Conservation (phyloP, 2,113 vertebrate species). For the Pelobates fuscus region DNA sequence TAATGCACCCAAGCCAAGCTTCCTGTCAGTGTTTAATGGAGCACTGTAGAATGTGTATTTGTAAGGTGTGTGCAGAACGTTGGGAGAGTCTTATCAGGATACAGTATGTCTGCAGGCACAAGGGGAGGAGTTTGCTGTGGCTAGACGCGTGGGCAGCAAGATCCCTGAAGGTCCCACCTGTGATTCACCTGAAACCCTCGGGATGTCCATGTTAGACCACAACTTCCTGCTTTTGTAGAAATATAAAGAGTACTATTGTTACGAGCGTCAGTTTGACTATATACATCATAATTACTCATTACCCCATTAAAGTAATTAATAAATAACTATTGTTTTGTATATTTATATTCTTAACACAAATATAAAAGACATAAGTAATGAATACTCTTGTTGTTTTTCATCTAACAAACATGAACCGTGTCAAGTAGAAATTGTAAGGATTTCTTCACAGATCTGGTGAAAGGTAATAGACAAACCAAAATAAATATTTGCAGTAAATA, state of each 20-base stretch:
- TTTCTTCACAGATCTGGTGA: too few species aligned
- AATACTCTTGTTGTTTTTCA: too few species aligned
- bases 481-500: too few species aligned
- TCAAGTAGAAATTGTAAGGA: too few species aligned
- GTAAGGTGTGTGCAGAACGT: not conserved
- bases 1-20: not conserved
- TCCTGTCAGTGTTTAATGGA: not conserved
- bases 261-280: not conserved
- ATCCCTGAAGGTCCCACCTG: constrained; percentile 24
- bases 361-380: too few species aligned
- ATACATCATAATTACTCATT: too few species aligned
- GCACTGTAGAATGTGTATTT: not conserved
- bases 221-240: constrained; percentile 19
- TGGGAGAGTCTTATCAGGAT: constrained; percentile 14
- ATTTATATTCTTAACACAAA: too few species aligned
- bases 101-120: constrained; percentile 20
- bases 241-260: constrained; percentile 6
- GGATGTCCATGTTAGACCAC: constrained; percentile 33
- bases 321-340: not conserved
- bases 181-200: constrained; percentile 21
- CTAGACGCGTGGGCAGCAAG: constrained; percentile 40
- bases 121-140: not conserved
- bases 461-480: too few species aligned
- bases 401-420: too few species aligned
- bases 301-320: not conserved